Base-by-base conservation (phyloP, 2,888 invertebrate genomes). In the Coronaproctus castanopsis region DNA sequence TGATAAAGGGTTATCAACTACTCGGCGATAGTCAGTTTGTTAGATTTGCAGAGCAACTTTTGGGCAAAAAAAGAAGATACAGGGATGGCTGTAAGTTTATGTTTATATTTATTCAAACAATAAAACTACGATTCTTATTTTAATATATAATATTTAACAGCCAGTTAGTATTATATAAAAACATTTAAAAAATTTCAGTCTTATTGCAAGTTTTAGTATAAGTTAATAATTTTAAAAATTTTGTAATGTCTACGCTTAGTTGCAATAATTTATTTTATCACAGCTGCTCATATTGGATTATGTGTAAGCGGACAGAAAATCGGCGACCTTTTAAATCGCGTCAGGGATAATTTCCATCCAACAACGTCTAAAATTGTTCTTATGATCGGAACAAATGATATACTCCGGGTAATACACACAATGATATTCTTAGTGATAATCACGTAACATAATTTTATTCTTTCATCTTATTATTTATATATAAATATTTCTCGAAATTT, bases 371-470 rank as follows among this genome's bases (percentile, higher is more conserved):
- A 58, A 59, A 55, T 62, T 2, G 57, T 65, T 19, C 53, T 65
- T 1, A 62, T 65, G 60, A 64, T 65, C 52, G 65, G 65, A 55
- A 65, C 65, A 3, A 65, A 65, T 54, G 63, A 65, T 58, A 60
- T 65, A 48, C 53, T 65, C 5, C 57, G 60, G 57, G 65, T 64
- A 57, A n/a, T n/a, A n/a, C n/a, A n/a, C n/a, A n/a, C n/a, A n/a
- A n/a, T n/a, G 36, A 14, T 36, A 36, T 36, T 36, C 36, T 36
- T 36, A 8, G 5, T 36, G 5, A 36, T 14, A 36, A 8, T 36
- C 36, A 36, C 5, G 14, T 36, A 8, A 8, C 14, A 8, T 36
- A 36, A 36, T 36, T 36, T 8, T 36, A 8, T 36, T 8, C 36
- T 36, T 36, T 36, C 36, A 36, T 36, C 8, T 36, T 8, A 8